Evolutionary conservation across 2,797 vertebrate genomes (phyloP).

Genomic region (Amniataba percoides): DNA sequence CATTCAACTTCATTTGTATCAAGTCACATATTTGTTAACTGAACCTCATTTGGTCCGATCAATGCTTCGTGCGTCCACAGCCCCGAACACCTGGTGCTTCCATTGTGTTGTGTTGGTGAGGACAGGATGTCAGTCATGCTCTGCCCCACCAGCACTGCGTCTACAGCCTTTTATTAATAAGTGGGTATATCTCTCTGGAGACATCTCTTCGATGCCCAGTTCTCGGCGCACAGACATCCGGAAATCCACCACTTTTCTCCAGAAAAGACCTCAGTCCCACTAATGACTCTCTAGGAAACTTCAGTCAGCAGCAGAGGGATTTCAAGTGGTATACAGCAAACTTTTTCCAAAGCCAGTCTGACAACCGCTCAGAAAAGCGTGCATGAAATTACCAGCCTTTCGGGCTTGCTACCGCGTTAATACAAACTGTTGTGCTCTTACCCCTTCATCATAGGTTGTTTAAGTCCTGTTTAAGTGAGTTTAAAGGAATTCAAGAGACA

Average conservation of each 20-base stretch:
- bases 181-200: slow-evolving; percentile 55
- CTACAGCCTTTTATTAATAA: slow-evolving; percentile 57
- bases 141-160: slow-evolving; percentile 30
- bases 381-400: not conserved
- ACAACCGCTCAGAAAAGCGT: slow-evolving; percentile 9
- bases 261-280: slow-evolving; percentile 47
- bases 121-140: slow-evolving; percentile 49
- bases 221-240: slow-evolving; percentile 58
- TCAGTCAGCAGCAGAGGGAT: slow-evolving; percentile 89
- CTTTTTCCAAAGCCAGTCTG: slow-evolving; percentile 52
- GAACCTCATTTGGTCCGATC: not conserved
- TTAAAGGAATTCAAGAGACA: not conserved
- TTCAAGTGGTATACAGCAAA: slow-evolving; percentile 82
- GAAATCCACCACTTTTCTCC: slow-evolving; percentile 67
- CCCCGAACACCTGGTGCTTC: slow-evolving; percentile 39
- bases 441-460: not conserved
- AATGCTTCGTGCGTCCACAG: slow-evolving; percentile 3
- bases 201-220: slow-evolving; percentile 55
- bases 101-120: slow-evolving; percentile 46
- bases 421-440: not conserved
- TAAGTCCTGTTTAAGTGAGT: not conserved
- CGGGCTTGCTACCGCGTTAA: not conserved
- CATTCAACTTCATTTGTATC: not conserved
- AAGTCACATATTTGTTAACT: not conserved
- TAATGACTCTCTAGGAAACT: slow-evolving; percentile 88